A percentile compares a stretch with the other conserved stretches of the same genome.
phyloP scores from a whole-genome alignment of 2,797 vertebrate genomes.

The Cynodonichthys magdalenae region DNA sequence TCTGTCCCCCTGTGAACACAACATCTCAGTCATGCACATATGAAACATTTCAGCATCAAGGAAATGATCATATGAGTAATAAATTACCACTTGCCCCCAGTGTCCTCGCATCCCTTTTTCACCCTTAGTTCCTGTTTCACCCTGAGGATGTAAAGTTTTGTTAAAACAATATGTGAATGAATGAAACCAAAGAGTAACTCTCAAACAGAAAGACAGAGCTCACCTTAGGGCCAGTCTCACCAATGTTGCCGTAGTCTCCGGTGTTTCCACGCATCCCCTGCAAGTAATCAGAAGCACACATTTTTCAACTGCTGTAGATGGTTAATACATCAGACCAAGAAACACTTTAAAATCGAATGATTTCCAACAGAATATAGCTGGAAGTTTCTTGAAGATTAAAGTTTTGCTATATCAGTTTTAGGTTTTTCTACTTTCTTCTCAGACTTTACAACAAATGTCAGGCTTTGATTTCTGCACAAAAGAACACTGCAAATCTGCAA shows the following conservation, averaged over 20 bases:
- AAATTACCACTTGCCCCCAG: constrained; percentile 71
- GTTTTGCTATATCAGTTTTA: too few relatives aligned
- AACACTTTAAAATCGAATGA: constrained; percentile 7
- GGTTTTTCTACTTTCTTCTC: too few relatives aligned
- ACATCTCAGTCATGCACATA: constrained; percentile 39
- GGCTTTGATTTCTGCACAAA: too few relatives aligned
- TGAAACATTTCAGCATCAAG: constrained; percentile 15
- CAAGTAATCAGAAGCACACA: constrained; percentile 23
- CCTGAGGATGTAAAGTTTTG: constrained; percentile 65
- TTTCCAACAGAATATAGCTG: too few relatives aligned
- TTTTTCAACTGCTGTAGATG: constrained; percentile 3
- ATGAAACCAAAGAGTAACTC: constrained; percentile 15
- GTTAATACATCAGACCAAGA: constrained; percentile 6
- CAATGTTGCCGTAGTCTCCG: constrained; percentile 72
- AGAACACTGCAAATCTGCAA: too few relatives aligned
- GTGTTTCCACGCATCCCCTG: constrained; percentile 74
- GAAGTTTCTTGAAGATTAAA: too few relatives aligned
- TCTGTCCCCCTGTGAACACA: constrained; percentile 74
- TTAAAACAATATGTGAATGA: constrained; percentile 30
- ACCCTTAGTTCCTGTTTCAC: constrained; percentile 75
- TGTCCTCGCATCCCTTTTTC: constrained; percentile 80
- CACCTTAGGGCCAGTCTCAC: constrained; percentile 77
- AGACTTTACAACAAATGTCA: too few relatives aligned
- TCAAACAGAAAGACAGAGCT: constrained; percentile 13
- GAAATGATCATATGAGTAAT: constrained; percentile 22